Percentiles rank a stretch among this genome's conserved stretches.
Evolutionary conservation across 2,797 vertebrate genomes (phyloP).

Genomic region (Lophotriccus pileatus): DNA sequence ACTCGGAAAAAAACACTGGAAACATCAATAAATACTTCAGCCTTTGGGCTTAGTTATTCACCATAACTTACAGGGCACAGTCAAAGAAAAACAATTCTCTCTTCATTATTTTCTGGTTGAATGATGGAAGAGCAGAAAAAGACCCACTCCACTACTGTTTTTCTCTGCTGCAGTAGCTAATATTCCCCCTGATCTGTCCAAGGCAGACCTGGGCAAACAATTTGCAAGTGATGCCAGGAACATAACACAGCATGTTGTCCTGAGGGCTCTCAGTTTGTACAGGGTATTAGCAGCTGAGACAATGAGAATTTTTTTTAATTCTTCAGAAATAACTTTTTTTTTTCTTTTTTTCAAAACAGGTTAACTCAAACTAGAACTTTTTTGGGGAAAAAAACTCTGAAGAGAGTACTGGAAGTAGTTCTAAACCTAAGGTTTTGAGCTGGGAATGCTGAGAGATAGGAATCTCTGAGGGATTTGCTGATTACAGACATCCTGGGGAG

Average conservation of each 20-base stretch:
- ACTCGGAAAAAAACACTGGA: neutral
- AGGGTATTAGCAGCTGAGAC: neutral
- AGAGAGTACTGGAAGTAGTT: neutral
- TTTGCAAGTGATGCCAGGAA: neutral
- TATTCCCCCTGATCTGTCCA: neutral
- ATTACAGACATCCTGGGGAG: neutral
- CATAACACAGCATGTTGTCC: neutral
- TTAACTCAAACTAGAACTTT: neutral
- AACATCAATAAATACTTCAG: constrained; percentile 24
- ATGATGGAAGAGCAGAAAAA: neutral
- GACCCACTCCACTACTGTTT: neutral
- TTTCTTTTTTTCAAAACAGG: neutral
- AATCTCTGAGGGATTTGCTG: neutral
- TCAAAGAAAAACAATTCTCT: neutral
- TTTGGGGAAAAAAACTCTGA: neutral
- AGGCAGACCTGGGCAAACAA: neutral
- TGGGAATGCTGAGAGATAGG: neutral
- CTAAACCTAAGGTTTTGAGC: neutral
- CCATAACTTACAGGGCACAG: neutral
- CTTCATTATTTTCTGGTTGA: neutral
- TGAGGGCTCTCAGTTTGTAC: neutral
- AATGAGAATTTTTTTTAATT: neutral
- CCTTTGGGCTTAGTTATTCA: neutral
- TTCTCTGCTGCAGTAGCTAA: neutral
- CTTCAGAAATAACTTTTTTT: neutral